Percentiles rank a stretch among this genome's conserved stretches.
Evolutionary conservation across 2,113 vertebrate species (phyloP).

Genomic region (Australoheros scitulus): DNA sequence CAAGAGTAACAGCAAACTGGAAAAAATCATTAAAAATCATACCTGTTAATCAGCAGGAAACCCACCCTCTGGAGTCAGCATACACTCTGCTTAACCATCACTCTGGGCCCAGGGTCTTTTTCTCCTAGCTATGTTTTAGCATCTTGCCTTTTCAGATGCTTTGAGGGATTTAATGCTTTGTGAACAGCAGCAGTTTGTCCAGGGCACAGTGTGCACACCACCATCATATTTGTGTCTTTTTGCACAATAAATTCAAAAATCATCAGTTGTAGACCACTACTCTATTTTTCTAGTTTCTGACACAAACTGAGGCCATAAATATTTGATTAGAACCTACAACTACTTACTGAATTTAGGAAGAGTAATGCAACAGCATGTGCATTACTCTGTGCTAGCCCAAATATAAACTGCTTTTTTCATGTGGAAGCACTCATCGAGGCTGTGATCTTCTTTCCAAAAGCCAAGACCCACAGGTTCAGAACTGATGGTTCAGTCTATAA

Average conservation of each 20-base stretch:
- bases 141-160: not conserved
- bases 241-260: not conserved
- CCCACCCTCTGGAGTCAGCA: not conserved
- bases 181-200: not conserved
- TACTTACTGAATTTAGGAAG: not conserved
- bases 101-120: not conserved
- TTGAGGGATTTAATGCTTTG: not conserved
- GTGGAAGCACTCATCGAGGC: not conserved
- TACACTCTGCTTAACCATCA: slow-evolving; percentile 4
- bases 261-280: not conserved
- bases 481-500: not conserved
- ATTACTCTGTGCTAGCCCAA: too few species aligned
- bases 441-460: not conserved
- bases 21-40: not conserved
- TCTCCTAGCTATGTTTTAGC: not conserved
- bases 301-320: not conserved
- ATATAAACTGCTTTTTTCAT: not conserved
- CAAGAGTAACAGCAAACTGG: not conserved
- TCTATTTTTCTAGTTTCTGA: not conserved
- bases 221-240: not conserved
- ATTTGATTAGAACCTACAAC: not conserved
- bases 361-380: not conserved
- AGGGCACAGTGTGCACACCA: not conserved
- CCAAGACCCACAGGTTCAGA: too few species aligned
- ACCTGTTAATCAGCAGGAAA: not conserved